phyloP scores from a whole-genome alignment of 2,888 invertebrate genomes.

The Chymomyza caudatula region DNA sequence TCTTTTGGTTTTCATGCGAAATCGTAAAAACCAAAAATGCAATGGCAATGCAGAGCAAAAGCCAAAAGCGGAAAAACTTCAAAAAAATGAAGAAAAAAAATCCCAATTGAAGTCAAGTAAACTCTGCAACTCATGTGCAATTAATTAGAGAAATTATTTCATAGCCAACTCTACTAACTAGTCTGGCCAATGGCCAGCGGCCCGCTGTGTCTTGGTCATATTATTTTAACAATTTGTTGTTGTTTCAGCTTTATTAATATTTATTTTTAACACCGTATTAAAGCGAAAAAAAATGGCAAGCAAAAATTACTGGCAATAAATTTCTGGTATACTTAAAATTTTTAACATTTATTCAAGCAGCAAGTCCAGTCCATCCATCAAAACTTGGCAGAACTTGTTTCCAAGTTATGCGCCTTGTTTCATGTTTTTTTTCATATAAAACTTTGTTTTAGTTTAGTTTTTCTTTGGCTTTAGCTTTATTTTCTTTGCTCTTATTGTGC shows the following conservation, averaged over 20 bases:
- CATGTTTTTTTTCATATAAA: slow-evolving; percentile 37
- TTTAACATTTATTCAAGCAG: slow-evolving; percentile 59
- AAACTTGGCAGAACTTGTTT: slow-evolving; percentile 56
- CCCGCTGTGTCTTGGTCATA: slow-evolving; percentile 4
- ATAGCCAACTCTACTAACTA: slow-evolving; percentile 22
- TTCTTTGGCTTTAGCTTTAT: slow-evolving; percentile 2
- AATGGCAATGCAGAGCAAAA: slow-evolving; percentile 11
- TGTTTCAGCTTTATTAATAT: slow-evolving; percentile 11
- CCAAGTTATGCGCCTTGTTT: slow-evolving; percentile 46
- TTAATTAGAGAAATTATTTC: slow-evolving; percentile 70
- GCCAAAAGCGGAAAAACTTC: slow-evolving; percentile 50
- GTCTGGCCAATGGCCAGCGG: neutral
- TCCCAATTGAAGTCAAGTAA: slow-evolving; percentile 14
- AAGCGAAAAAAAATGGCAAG: slow-evolving; percentile 33
- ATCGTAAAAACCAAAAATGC: slow-evolving; percentile 8
- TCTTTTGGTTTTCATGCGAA: slow-evolving; percentile 28
- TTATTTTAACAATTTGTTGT: slow-evolving; percentile 25
- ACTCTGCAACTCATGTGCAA: slow-evolving; percentile 41
- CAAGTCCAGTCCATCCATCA: slow-evolving; percentile 10
- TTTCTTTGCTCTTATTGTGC: slow-evolving; percentile 34
- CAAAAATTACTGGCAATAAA: slow-evolving; percentile 41
- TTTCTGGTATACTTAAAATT: slow-evolving; percentile 68
- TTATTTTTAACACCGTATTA: slow-evolving; percentile 50
- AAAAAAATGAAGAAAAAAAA: slow-evolving; percentile 7
- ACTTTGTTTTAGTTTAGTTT: slow-evolving; percentile 39